Evolutionary conservation across 2,888 invertebrate genomes (phyloP).

Genomic region (Dastarcus helophoroides): DNA sequence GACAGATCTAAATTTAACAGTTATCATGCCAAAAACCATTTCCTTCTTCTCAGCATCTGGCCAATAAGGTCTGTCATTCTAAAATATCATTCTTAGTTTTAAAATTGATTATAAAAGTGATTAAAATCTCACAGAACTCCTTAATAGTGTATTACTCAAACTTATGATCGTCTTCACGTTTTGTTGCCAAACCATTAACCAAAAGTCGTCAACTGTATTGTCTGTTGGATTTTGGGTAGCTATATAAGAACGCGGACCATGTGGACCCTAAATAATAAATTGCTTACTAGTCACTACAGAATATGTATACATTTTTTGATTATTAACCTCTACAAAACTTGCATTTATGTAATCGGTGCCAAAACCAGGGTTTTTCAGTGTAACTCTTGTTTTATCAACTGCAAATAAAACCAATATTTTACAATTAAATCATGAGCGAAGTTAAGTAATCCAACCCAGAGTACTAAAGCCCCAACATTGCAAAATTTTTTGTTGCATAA

Average conservation of each 20-base stretch:
- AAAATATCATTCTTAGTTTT: no score
- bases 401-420: neutral
- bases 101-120: no score
- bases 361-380: neutral
- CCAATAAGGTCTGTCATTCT: no score
- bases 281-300: neutral
- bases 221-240: conserved; percentile 1
- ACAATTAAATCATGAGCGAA: conserved; percentile 1
- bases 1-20: no score
- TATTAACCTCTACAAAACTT: neutral
- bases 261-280: neutral
- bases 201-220: conserved; percentile 1
- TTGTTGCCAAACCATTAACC: conserved; percentile 1
- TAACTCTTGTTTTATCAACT: neutral
- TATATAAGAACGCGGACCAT: neutral
- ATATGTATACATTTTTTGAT: conserved; percentile 1
- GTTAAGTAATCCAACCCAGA: no score
- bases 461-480: no score
- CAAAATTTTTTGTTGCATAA: no score
- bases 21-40: no score
- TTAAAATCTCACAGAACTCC: no score
- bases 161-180: no score
- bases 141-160: no score
- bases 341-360: conserved; percentile 1
- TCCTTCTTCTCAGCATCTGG: no score